These are phyloP conservation scores for Scaptodrosophila lebanonensis DNA, from an alignment of 1,140 invertebrate species.

Conservation along the genomic window DNA sequence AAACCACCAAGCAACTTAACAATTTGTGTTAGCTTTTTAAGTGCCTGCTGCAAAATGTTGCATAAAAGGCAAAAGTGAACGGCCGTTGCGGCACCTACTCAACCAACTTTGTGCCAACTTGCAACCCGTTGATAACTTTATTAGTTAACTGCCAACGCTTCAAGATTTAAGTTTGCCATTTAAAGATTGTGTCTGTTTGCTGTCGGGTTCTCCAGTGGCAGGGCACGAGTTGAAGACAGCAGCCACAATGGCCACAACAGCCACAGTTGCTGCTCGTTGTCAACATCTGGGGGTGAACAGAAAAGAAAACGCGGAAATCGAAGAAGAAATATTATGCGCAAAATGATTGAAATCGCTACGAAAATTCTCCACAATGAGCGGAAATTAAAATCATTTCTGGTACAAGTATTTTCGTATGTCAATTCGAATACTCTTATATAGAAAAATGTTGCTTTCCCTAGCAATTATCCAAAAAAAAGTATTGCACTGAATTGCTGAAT, in stretches of 20 bases:
- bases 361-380: too few relatives aligned
- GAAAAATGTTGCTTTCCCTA: too few relatives aligned
- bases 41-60: slow-evolving; percentile 5
- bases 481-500: too few relatives aligned
- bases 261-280: too few relatives aligned
- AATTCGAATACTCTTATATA: too few relatives aligned
- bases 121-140: slow-evolving; percentile 53
- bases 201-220: slow-evolving; percentile 11
- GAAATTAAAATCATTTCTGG: too few relatives aligned
- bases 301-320: slow-evolving; percentile 22
- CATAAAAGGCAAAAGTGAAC: slow-evolving; percentile 48
- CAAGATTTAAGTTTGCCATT: slow-evolving; percentile 26
- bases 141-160: slow-evolving; percentile 41
- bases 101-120: slow-evolving; percentile 1
- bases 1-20: too few relatives aligned
- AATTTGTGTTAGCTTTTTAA: too few relatives aligned
- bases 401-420: too few relatives aligned
- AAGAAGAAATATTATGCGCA: too few relatives aligned
- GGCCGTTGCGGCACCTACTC: slow-evolving; percentile 43
- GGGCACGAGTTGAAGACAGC: slow-evolving; percentile 13
- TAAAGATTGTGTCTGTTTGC: slow-evolving; percentile 45
- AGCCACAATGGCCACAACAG: slow-evolving; percentile 36
- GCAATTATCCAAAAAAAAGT: too few relatives aligned
- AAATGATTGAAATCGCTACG: too few relatives aligned
- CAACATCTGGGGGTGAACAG: slow-evolving; percentile 1